Evolutionary conservation across 2,113 vertebrate species (phyloP).

Genomic region (Xenopus laevis): DNA sequence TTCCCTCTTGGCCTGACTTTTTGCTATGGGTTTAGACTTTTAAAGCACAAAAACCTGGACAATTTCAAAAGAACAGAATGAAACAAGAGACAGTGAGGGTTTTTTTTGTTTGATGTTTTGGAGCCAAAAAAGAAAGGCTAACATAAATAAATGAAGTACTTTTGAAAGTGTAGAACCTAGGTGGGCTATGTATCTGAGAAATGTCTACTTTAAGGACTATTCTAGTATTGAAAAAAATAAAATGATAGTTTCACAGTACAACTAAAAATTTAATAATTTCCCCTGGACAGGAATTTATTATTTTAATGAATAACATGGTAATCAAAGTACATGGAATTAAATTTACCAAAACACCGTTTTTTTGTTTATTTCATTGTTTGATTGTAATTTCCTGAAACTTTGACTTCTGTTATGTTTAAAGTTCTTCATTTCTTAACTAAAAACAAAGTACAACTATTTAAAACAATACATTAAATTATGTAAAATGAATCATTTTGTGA

Average conservation of each 20-base stretch:
- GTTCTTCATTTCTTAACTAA: too few relatives aligned
- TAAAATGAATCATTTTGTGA: too few relatives aligned
- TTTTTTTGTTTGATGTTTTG: constrained; percentile 76
- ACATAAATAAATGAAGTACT: constrained; percentile 81
- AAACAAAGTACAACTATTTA: too few relatives aligned
- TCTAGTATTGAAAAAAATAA: constrained; percentile 53
- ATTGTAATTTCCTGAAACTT: too few relatives aligned
- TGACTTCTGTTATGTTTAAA: too few relatives aligned
- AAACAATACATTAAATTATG: too few relatives aligned
- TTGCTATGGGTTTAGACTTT: constrained; percentile 72
- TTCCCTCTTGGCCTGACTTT: constrained; percentile 70
- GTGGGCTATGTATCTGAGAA: constrained; percentile 79
- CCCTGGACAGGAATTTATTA: too few relatives aligned
- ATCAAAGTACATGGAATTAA: too few relatives aligned
- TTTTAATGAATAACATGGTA: too few relatives aligned
- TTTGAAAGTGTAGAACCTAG: constrained; percentile 78
- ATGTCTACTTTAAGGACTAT: constrained; percentile 47
- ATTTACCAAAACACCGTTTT: too few relatives aligned
- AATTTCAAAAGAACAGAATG: constrained; percentile 75
- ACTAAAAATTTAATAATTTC: too few relatives aligned
- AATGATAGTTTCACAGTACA: not conserved
- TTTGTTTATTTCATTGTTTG: too few relatives aligned
- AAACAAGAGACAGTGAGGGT: constrained; percentile 76
- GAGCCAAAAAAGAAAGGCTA: constrained; percentile 73
- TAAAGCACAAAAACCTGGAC: constrained; percentile 70